These are phyloP conservation scores for Ondatra zibethicus DNA, from an alignment of 2,113 vertebrate species.

Conservation along the genomic window DNA sequence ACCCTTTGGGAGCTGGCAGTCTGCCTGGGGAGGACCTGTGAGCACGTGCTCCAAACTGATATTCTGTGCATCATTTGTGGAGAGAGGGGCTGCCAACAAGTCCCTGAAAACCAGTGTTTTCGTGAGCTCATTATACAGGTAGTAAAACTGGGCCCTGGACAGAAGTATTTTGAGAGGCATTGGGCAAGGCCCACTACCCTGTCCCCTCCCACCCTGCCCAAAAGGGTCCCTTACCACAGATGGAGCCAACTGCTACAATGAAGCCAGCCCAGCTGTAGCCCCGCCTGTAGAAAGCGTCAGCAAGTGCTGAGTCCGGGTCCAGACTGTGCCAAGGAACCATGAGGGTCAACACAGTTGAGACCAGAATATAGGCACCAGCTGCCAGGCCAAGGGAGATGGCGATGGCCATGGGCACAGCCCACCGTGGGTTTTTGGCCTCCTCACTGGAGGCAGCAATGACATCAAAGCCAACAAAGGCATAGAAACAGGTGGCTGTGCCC, in stretches of 20 bases:
- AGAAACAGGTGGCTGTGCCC: constrained; percentile 97
- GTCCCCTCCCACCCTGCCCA: not conserved
- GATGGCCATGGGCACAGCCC: constrained; percentile 92
- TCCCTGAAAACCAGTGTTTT: not conserved
- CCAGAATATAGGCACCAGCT: constrained; percentile 92
- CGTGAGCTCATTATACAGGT: not conserved
- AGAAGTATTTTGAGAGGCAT: not conserved
- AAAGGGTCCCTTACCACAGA: constrained; percentile 92
- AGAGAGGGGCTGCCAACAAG: not conserved
- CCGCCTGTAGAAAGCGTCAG: constrained; percentile 95
- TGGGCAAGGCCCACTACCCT: constrained; percentile 75
- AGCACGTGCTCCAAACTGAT: not conserved
- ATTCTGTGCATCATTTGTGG: not conserved
- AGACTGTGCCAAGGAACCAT: constrained; percentile 96
- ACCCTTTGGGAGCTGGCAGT: not conserved
- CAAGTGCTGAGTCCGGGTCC: constrained; percentile 94
- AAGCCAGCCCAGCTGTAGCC: constrained; percentile 97
- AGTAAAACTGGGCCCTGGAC: not conserved
- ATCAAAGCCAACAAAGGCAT: constrained; percentile 96
- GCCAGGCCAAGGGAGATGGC: constrained; percentile 93
- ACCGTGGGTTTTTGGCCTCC: constrained; percentile 94
- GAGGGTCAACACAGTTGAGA: constrained; percentile 94
- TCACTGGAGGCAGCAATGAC: constrained; percentile 97
- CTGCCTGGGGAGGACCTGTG: not conserved
- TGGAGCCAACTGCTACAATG: constrained; percentile 94